phyloP scores from a whole-genome alignment of 1,140 invertebrate genomes.

The Alviniconcha marisindica region DNA sequence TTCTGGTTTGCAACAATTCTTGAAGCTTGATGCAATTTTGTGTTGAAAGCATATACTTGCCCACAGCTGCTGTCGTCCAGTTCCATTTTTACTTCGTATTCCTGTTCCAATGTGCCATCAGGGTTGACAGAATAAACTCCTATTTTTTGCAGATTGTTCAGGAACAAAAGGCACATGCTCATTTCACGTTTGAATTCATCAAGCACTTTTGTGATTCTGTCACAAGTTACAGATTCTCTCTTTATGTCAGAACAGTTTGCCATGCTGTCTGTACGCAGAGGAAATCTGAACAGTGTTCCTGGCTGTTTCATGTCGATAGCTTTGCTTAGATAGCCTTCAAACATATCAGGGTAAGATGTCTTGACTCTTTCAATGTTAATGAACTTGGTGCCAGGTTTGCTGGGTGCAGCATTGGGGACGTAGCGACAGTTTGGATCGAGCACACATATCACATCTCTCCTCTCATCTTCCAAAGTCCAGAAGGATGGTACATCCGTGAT shows the following conservation, averaged over 20 bases:
- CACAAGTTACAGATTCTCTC: constrained; percentile 37
- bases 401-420: constrained; percentile 53
- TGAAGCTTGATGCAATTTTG: constrained; percentile 21
- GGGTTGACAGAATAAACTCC: constrained; percentile 30
- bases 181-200: constrained; percentile 20
- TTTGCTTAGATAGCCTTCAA: constrained; percentile 58
- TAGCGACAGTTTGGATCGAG: constrained; percentile 70
- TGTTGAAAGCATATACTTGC: constrained; percentile 37
- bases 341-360: constrained; percentile 56
- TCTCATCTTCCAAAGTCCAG: constrained; percentile 54
- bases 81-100: constrained; percentile 44
- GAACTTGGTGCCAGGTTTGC: constrained; percentile 60
- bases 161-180: constrained; percentile 29
- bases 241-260: constrained; percentile 56
- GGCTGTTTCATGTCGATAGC: constrained; percentile 33
- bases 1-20: neutral
- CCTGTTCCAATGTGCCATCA: constrained; percentile 38
- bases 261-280: constrained; percentile 57
- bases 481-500: constrained; percentile 72
- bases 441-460: constrained; percentile 63
- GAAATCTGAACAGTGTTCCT: constrained; percentile 65
- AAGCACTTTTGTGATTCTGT: constrained; percentile 11
- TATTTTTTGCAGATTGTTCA: constrained; percentile 38
- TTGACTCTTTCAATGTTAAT: constrained; percentile 47
- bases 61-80: constrained; percentile 38